Evolutionary conservation across 2,888 invertebrate species (phyloP).

Genomic region (Dryococelus australis): DNA sequence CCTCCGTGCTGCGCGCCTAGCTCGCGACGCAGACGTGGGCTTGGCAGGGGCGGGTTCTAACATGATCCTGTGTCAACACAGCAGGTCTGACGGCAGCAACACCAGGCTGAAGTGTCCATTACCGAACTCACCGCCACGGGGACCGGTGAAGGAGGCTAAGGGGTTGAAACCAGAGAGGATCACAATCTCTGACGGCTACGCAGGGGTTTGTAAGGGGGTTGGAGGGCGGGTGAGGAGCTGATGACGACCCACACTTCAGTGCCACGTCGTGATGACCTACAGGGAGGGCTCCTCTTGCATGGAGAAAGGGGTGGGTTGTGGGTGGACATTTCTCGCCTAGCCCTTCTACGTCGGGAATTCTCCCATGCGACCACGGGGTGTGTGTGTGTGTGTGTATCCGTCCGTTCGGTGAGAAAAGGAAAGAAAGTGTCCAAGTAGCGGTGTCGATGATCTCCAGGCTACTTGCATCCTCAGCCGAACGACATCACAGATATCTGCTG

Average conservation of each 20-base stretch:
- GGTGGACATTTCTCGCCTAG: not conserved
- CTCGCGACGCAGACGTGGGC: not conserved
- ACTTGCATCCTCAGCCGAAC: not conserved
- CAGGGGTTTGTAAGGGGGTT: not conserved
- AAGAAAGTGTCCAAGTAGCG: not conserved
- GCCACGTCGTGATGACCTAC: not conserved
- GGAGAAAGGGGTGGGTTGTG: not conserved
- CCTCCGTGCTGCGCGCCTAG: too few relatives aligned
- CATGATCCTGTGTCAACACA: not conserved
- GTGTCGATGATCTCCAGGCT: not conserved
- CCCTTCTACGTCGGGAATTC: not conserved
- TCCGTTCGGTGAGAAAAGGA: not conserved
- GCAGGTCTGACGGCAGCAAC: not conserved
- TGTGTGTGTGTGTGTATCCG: not conserved
- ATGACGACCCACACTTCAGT: not conserved
- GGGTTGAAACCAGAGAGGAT: not conserved
- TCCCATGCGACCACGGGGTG: not conserved
- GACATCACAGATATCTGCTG: not conserved
- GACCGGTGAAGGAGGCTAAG: not conserved
- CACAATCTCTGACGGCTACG: not conserved
- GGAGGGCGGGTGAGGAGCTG: not conserved
- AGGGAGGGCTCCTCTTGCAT: not conserved
- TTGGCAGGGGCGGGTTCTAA: not conserved
- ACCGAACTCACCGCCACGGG: not conserved
- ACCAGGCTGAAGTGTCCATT: not conserved